phyloP scores from a whole-genome alignment of 2,888 invertebrate species.

The Doris montereyensis region DNA sequence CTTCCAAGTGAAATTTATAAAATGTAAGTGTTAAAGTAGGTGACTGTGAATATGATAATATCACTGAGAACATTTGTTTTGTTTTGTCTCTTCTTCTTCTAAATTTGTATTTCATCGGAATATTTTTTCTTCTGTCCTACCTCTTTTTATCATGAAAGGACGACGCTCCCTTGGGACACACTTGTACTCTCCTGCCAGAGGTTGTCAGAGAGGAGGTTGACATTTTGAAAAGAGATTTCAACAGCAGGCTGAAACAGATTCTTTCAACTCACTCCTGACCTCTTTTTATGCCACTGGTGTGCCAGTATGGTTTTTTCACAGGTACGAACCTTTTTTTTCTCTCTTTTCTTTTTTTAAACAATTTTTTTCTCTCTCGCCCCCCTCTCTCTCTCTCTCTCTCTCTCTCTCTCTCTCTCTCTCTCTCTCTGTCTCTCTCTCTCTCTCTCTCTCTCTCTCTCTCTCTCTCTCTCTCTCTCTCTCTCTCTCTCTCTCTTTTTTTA shows the following conservation, averaged over 20 bases:
- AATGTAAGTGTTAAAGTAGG: too few species aligned
- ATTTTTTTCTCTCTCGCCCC: not conserved
- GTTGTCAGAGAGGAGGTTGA: constrained; percentile 86
- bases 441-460: constrained; percentile 14
- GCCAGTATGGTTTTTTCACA: constrained; percentile 91
- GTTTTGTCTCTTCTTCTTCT: too few species aligned
- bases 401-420: constrained; percentile 23
- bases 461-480: not conserved
- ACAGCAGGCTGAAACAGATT: constrained; percentile 89
- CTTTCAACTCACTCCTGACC: constrained; percentile 87
- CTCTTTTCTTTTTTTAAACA: not conserved
- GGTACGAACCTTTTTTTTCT: constrained; percentile 74
- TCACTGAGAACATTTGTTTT: too few species aligned
- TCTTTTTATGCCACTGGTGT: constrained; percentile 92
- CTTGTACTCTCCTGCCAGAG: constrained; percentile 73
- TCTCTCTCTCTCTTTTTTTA: not conserved
- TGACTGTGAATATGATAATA: too few species aligned
- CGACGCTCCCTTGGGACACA: constrained; percentile 60
- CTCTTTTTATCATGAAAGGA: too few species aligned
- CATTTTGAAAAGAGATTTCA: constrained; percentile 87
- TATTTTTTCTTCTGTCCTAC: too few species aligned
- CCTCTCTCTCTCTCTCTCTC: constrained; percentile 25
- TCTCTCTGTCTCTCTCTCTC: not conserved
- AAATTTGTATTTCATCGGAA: too few species aligned
- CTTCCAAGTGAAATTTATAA: too few species aligned